phyloP scores from a whole-genome alignment of 2,113 vertebrate genomes.

The Notarius lentiginosus region DNA sequence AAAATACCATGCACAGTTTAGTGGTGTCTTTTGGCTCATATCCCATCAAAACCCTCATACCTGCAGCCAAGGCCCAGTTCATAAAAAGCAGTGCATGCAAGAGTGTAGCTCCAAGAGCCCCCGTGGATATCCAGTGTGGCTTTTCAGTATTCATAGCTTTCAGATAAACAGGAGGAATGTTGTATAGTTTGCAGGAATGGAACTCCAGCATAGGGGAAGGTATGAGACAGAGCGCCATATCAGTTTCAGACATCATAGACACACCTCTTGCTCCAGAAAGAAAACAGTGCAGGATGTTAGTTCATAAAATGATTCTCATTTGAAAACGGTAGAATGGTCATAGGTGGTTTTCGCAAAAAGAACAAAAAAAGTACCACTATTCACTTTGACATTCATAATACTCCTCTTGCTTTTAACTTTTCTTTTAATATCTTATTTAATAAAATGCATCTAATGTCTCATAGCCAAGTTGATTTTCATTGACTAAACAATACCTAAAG shows the following conservation, averaged over 20 bases:
- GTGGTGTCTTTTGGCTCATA: neutral
- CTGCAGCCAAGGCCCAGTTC: slow-evolving; percentile 50
- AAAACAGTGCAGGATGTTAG: neutral
- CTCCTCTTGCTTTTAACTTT: neutral
- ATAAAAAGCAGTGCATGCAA: slow-evolving; percentile 45
- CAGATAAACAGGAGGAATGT: slow-evolving; percentile 27
- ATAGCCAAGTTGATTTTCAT: neutral
- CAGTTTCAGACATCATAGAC: neutral
- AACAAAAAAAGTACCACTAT: neutral
- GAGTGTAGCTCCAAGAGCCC: slow-evolving; percentile 24
- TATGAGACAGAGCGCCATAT: neutral
- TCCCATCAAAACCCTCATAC: slow-evolving; percentile 38
- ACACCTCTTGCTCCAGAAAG: slow-evolving; percentile 16
- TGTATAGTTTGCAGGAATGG: neutral
- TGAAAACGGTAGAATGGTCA: neutral
- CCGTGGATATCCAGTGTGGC: slow-evolving; percentile 19
- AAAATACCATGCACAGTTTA: neutral
- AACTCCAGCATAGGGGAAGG: neutral
- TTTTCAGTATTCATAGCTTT: neutral
- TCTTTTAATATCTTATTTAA: neutral
- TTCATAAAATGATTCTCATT: neutral
- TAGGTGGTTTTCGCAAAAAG: neutral
- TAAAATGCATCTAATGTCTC: neutral
- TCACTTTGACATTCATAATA: neutral
- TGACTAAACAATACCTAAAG: neutral